phyloP scores from a whole-genome alignment of 2,113 vertebrate genomes.

The Uropsilus gracilis region DNA sequence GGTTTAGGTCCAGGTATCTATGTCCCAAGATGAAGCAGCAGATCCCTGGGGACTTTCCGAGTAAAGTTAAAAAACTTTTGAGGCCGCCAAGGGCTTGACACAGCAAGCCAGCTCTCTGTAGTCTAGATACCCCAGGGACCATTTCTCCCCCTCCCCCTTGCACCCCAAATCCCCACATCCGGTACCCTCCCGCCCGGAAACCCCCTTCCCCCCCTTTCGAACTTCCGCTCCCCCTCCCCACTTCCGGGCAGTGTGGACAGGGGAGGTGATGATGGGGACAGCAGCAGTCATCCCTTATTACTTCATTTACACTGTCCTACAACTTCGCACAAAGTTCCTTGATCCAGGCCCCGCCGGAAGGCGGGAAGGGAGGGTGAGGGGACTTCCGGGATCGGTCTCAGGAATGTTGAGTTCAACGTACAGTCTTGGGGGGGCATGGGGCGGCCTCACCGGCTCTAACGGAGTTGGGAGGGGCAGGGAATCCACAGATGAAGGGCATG shows the following conservation, averaged over 20 bases:
- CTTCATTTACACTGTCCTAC: neutral
- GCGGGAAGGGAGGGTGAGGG: slow-evolving; percentile 62
- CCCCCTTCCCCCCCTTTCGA: slow-evolving; percentile 75
- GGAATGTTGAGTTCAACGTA: slow-evolving; percentile 42
- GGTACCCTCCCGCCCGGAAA: slow-evolving; percentile 80
- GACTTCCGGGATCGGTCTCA: slow-evolving; percentile 63
- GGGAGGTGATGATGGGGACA: slow-evolving; percentile 51
- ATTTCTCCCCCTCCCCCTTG: slow-evolving; percentile 35
- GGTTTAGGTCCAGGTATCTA: slow-evolving; percentile 22
- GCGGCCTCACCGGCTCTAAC: slow-evolving; percentile 55
- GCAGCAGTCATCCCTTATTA: neutral
- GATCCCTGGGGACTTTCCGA: neutral
- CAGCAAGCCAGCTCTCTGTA: neutral
- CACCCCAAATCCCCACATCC: slow-evolving; percentile 75
- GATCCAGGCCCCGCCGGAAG: slow-evolving; percentile 9
- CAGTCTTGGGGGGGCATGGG: neutral
- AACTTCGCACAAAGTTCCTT: slow-evolving; percentile 73
- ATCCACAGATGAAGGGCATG: neutral
- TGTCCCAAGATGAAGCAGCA: neutral
- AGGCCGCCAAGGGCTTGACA: accelerated
- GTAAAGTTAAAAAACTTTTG: slow-evolving; percentile 50
- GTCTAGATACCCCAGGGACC: slow-evolving; percentile 24
- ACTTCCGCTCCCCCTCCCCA: slow-evolving; percentile 77
- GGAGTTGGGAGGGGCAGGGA: slow-evolving; percentile 51
- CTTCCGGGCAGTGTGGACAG: slow-evolving; percentile 74